Evolutionary conservation across 2,888 invertebrate genomes (phyloP).

Genomic region (Melanchra persicariae): DNA sequence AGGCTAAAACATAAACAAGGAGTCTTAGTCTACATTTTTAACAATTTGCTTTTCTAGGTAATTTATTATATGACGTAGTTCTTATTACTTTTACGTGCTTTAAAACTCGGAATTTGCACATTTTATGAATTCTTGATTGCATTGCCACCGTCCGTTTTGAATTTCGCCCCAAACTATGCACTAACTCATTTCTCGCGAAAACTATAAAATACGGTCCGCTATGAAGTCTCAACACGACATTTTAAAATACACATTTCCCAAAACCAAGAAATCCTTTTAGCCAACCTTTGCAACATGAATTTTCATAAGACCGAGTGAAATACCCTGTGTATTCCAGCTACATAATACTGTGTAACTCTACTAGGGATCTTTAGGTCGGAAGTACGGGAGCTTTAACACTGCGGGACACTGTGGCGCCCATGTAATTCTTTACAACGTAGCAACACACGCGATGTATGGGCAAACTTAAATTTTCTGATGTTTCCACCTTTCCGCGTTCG

Average conservation of each 20-base stretch:
- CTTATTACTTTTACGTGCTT: conserved; percentile 15
- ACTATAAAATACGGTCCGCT: conserved; percentile 57
- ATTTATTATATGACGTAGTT: not conserved
- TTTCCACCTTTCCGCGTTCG: conserved; percentile 43
- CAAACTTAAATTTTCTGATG: conserved; percentile 46
- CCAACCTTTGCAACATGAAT: conserved; percentile 66
- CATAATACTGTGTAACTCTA: conserved; percentile 53
- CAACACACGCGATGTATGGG: conserved; percentile 64
- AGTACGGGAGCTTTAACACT: conserved; percentile 43
- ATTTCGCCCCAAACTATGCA: conserved; percentile 55
- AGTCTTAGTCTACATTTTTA: not conserved
- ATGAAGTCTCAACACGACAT: conserved; percentile 65
- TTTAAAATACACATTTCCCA: conserved; percentile 68
- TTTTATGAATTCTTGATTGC: conserved; percentile 51
- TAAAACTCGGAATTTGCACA: conserved; percentile 36
- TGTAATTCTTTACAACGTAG: conserved; percentile 53
- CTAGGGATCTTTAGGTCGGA: conserved; percentile 37
- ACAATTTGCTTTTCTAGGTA: conserved; percentile 8
- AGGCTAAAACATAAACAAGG: not conserved
- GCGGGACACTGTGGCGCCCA: conserved; percentile 44
- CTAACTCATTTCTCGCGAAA: conserved; percentile 57
- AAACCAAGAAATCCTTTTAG: conserved; percentile 70
- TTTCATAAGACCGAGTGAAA: conserved; percentile 66
- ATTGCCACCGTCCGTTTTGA: conserved; percentile 46
- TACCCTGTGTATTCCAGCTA: conserved; percentile 57